Evolutionary conservation across 2,888 invertebrate species (phyloP).

Genomic region (Mythimna loreyi): DNA sequence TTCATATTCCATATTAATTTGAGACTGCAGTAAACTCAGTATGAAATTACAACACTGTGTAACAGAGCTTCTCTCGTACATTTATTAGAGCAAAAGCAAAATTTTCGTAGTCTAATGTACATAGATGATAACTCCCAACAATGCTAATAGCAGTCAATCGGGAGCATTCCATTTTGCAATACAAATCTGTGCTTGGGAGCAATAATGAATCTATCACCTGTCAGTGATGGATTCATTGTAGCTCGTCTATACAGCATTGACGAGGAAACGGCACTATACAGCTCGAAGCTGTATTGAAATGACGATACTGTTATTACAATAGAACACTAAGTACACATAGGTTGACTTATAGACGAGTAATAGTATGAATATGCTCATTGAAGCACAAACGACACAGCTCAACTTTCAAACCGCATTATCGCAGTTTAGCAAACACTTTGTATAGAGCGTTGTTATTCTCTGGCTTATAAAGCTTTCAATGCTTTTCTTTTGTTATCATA

Average conservation of each 20-base stretch:
- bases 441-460: constrained; percentile 25
- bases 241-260: constrained; percentile 23
- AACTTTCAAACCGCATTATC: constrained; percentile 35
- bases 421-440: constrained; percentile 26
- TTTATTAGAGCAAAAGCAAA: constrained; percentile 42
- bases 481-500: constrained; percentile 16
- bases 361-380: constrained; percentile 30
- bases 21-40: constrained; percentile 46
- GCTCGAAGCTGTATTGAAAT: constrained; percentile 25
- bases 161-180: constrained; percentile 58
- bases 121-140: constrained; percentile 40
- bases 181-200: constrained; percentile 49
- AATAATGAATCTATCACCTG: constrained; percentile 40
- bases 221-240: background rate
- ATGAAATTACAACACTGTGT: constrained; percentile 48
- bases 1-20: constrained; percentile 49
- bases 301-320: constrained; percentile 28
- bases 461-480: constrained; percentile 20
- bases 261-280: background rate
- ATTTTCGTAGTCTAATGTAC: constrained; percentile 36
- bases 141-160: constrained; percentile 53
- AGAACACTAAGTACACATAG: constrained; percentile 24
- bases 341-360: constrained; percentile 11
- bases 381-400: constrained; percentile 28
- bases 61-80: constrained; percentile 30